Percentiles rank a stretch among this genome's conserved stretches.
These are phyloP conservation scores for Antennarius maculatus DNA, from an alignment of 2,797 vertebrate genomes.

Conservation along the genomic window DNA sequence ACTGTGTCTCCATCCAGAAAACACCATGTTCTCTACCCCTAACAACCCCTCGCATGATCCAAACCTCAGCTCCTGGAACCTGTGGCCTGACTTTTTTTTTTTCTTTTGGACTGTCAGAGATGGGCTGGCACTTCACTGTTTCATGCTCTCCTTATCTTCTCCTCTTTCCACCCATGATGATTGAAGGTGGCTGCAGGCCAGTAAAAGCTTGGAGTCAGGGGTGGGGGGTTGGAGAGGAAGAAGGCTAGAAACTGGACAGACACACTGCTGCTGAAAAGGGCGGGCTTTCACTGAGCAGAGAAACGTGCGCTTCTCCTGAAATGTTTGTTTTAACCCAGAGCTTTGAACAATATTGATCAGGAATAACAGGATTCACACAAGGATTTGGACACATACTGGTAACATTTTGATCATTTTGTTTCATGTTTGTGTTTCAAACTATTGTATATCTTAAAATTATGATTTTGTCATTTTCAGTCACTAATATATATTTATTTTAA, in stretches of 20 bases:
- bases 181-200: slow-evolving; percentile 79
- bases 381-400: slow-evolving; percentile 71
- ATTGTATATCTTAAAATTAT: slow-evolving; percentile 1
- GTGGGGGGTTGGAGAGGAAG: slow-evolving; percentile 46
- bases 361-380: slow-evolving; percentile 70
- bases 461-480: no score
- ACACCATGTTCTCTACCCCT: slow-evolving; percentile 62
- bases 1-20: slow-evolving; percentile 61
- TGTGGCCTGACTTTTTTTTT: slow-evolving; percentile 75
- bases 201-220: slow-evolving; percentile 62
- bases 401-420: slow-evolving; percentile 50
- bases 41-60: slow-evolving; percentile 53
- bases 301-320: slow-evolving; percentile 77
- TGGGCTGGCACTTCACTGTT: slow-evolving; percentile 69
- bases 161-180: slow-evolving; percentile 81
- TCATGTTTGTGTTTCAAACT: slow-evolving; percentile 10
- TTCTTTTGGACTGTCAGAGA: slow-evolving; percentile 72
- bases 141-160: slow-evolving; percentile 81
- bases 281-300: slow-evolving; percentile 80
- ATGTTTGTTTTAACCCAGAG: slow-evolving; percentile 65
- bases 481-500: background rate
- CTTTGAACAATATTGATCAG: slow-evolving; percentile 71
- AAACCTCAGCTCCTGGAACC: slow-evolving; percentile 64
- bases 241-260: slow-evolving; percentile 68
- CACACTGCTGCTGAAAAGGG: slow-evolving; percentile 75